Conservation (phyloP, 2,113 vertebrate genomes). For the Channa maculata region DNA sequence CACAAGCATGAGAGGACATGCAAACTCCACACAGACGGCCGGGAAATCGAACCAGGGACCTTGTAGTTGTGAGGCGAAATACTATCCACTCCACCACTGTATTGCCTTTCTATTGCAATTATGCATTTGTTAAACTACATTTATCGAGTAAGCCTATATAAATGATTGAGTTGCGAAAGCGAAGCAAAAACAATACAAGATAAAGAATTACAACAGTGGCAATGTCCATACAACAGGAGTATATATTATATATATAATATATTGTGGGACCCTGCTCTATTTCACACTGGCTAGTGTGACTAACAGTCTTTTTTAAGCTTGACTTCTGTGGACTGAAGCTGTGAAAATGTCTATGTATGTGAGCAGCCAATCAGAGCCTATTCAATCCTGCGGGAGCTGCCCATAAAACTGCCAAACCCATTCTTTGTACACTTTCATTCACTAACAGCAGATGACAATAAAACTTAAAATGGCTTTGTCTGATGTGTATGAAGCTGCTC, state of each 20-base stretch:
- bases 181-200: too few species aligned
- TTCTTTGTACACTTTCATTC: conserved; percentile 18
- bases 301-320: conserved; percentile 1
- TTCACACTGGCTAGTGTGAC: conserved; percentile 2
- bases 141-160: too few species aligned
- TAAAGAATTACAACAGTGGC: too few species aligned
- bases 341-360: not conserved
- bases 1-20: too few species aligned
- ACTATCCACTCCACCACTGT: too few species aligned
- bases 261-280: not conserved
- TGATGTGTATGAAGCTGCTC: conserved; percentile 15
- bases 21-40: too few species aligned
- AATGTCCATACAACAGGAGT: too few species aligned
- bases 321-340: not conserved
- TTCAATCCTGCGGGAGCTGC: not conserved
- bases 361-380: conserved; percentile 12
- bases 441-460: conserved; percentile 12
- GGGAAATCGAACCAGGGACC: too few species aligned
- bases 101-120: too few species aligned
- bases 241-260: not conserved
- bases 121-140: too few species aligned
- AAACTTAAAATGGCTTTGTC: conserved; percentile 11
- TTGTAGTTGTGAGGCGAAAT: too few species aligned
- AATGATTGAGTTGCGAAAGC: too few species aligned
- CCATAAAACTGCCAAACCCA: conserved; percentile 7